Percentiles rank a stretch among this genome's conserved stretches.
Conservation (phyloP, 2,888 invertebrate species). For the Heliconius ethilla region DNA sequence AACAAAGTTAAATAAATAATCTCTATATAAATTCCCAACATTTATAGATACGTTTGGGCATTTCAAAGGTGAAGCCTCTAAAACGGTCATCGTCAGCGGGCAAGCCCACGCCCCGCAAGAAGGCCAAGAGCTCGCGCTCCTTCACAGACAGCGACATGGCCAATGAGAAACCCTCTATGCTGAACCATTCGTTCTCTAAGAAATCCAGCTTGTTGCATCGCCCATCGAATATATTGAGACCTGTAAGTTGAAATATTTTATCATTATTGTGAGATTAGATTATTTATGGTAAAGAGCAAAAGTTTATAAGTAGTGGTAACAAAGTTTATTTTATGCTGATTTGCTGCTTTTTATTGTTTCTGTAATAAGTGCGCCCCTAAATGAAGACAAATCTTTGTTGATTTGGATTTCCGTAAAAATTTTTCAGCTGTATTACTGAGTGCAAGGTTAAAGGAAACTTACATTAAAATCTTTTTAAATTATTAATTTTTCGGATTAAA, state of each 20-base stretch:
- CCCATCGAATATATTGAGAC: conserved; percentile 85
- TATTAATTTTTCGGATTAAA: too few species aligned
- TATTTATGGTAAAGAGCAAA: too few species aligned
- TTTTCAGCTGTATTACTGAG: too few species aligned
- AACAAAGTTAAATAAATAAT: conserved; percentile 2
- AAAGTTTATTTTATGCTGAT: neutral
- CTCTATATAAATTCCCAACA: conserved; percentile 50
- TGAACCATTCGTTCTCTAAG: conserved; percentile 81
- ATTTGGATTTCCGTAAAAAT: too few species aligned
- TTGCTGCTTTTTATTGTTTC: too few species aligned
- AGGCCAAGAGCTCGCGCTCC: conserved; percentile 72
- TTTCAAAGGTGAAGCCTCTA: conserved; percentile 76
- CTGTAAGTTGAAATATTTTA: conserved; percentile 80
- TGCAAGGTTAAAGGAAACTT: too few species aligned
- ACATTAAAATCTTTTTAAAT: too few species aligned
- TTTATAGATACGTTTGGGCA: conserved; percentile 79
- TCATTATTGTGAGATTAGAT: neutral
- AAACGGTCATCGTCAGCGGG: conserved; percentile 74
- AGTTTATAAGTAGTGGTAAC: too few species aligned
- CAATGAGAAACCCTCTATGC: conserved; percentile 81
- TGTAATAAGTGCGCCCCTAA: too few species aligned
- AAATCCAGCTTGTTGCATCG: conserved; percentile 84
- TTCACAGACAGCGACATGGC: conserved; percentile 72
- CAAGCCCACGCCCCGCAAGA: conserved; percentile 74
- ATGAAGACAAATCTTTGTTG: too few species aligned